These are phyloP conservation scores for Babyrousa celebensis DNA, from an alignment of 2,797 vertebrate species.

Conservation along the genomic window DNA sequence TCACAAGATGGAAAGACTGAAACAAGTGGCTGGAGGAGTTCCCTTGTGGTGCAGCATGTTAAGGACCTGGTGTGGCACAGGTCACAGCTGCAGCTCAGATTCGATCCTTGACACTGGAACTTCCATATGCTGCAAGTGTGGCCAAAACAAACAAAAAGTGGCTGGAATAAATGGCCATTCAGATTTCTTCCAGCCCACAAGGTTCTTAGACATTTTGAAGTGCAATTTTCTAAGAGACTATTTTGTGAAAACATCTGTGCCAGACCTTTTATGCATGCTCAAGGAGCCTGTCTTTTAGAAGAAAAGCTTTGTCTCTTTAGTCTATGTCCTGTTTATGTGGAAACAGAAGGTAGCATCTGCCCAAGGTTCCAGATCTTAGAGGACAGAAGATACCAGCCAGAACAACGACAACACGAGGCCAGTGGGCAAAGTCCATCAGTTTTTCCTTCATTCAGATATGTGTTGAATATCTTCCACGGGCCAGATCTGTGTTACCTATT, in stretches of 20 bases:
- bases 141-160: not conserved
- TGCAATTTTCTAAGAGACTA: not conserved
- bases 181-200: not conserved
- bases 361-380: not conserved
- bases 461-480: not conserved
- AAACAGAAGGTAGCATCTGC: not conserved
- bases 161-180: not conserved
- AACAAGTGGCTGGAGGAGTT: not conserved
- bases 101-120: too few relatives aligned
- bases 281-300: not conserved
- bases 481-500: not conserved
- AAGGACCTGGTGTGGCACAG: too few relatives aligned
- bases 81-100: too few relatives aligned
- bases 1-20: not conserved
- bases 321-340: not conserved
- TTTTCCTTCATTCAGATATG: not conserved
- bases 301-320: not conserved
- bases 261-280: not conserved
- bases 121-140: too few relatives aligned
- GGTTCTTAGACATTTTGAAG: not conserved
- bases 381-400: not conserved
- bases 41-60: too few relatives aligned
- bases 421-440: not conserved
- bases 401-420: not conserved
- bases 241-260: not conserved